A percentile compares a stretch with the other conserved stretches of the same genome.
Evolutionary conservation across 2,113 vertebrate species (phyloP).

Genomic region (Corythornis cristatus): DNA sequence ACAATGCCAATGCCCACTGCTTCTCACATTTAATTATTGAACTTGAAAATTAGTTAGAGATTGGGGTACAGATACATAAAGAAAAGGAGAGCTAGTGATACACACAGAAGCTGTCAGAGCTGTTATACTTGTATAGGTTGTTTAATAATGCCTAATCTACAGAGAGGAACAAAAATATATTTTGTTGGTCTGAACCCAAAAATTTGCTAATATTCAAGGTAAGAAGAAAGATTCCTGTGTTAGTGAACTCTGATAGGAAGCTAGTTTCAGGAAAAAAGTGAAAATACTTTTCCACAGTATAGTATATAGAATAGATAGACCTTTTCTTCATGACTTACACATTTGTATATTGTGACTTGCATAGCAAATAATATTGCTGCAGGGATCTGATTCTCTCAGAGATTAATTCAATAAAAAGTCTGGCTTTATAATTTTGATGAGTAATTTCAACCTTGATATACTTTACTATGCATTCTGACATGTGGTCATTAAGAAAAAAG

Average conservation of each 20-base stretch:
- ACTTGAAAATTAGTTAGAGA: background rate
- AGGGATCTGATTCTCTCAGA: background rate
- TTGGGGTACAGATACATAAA: background rate
- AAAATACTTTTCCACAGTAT: background rate
- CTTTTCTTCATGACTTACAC: background rate
- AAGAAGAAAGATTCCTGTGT: background rate
- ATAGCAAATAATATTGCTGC: background rate
- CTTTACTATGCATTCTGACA: background rate
- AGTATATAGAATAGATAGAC: background rate
- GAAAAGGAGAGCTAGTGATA: background rate
- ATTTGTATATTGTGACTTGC: background rate
- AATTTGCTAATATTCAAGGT: background rate
- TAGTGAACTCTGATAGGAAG: background rate
- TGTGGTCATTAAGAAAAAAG: background rate
- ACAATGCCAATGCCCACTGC: background rate
- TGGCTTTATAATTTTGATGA: background rate
- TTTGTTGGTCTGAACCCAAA: background rate
- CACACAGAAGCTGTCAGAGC: background rate
- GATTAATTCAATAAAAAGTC: background rate
- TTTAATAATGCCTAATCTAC: background rate
- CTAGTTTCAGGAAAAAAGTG: background rate
- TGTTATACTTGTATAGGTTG: background rate
- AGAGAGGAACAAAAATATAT: background rate
- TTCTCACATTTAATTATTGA: background rate
- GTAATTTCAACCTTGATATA: background rate